Base-by-base conservation (phyloP, 2,113 vertebrate genomes). In the Carollia perspicillata region DNA sequence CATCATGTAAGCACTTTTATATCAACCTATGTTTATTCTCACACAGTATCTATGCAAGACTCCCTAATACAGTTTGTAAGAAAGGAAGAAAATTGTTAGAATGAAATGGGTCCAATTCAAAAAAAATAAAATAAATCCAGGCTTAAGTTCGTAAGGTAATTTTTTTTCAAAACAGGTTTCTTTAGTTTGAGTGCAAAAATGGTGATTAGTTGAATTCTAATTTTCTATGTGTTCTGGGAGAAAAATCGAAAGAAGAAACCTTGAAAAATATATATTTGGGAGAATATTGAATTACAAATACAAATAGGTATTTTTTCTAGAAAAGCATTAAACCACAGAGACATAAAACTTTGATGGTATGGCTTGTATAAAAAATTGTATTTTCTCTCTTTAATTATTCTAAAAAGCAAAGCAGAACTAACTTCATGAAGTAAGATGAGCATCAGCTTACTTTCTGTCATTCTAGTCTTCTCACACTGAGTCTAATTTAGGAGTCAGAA, bases 181-280 rank as follows among this genome's bases (percentile, higher is more conserved):
- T 53, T 58, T 3, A n/a, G 17, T 94, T 93, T 92, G 16, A 89
- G 10, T 17, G 7, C 69, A 47, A 91, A 89, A 94, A 80, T 87
- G 22, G 9, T 92, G 47, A 92, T 93, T 90, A 81, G 42, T 68
- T 95, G 75, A 63, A 42, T 88, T 84, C 37, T 92, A 68, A 81
- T 84, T 89, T 89, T 84, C 35, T 84, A 1, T 79, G 51, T 74
- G 6, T 95, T 92, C n/a, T 83, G 22, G 9, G 1, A 23, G 10
- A 44, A 23, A 44, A 66, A 92, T 47, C 33, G 4, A 89, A 97
- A 72, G 14, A 79, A 92, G 65, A 90, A 93, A 85, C 23, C 3
- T 89, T 58, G 18, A 93, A 95, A 90, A 84, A 66, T 72, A 75
- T 14, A 30, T 44, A 95, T 18, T 72, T 86, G 16, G 65, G 18